A percentile compares a stretch with the other conserved stretches of the same genome.
These are phyloP conservation scores for Pomacea canaliculata DNA, from an alignment of 2,888 invertebrate species.

Conservation along the genomic window DNA sequence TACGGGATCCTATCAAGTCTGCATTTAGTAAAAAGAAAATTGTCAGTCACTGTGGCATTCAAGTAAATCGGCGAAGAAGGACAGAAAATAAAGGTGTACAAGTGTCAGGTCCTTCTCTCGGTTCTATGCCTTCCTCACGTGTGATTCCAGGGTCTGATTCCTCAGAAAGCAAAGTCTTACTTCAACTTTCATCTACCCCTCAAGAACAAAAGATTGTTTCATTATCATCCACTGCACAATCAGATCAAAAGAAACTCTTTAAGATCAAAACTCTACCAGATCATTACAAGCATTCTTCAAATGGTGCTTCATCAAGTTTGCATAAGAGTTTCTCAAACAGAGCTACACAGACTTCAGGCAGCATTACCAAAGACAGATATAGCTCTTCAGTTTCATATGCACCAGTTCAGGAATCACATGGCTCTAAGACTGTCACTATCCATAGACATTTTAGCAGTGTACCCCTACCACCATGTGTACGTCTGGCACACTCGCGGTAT, in stretches of 20 bases:
- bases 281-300: neutral
- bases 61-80: slow-evolving; percentile 50
- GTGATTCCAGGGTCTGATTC: neutral
- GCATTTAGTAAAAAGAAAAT: slow-evolving; percentile 36
- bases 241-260: no score
- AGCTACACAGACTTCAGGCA: neutral
- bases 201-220: neutral
- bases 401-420: neutral
- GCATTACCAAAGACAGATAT: neutral
- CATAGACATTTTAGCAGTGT: slow-evolving; percentile 4
- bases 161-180: neutral
- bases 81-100: slow-evolving; percentile 52
- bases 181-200: neutral
- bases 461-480: slow-evolving; percentile 11
- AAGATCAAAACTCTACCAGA: neutral
- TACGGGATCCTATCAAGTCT: slow-evolving; percentile 32
- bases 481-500: slow-evolving; percentile 37
- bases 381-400: neutral
- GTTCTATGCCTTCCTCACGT: slow-evolving; percentile 2
- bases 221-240: neutral
- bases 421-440: neutral
- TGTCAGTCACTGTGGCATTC: slow-evolving; percentile 56
- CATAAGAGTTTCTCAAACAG: neutral
- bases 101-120: slow-evolving; percentile 30
- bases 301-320: neutral